These are phyloP conservation scores for Notospermus geniculatus DNA, from an alignment of 1,140 invertebrate species.

Conservation along the genomic window DNA sequence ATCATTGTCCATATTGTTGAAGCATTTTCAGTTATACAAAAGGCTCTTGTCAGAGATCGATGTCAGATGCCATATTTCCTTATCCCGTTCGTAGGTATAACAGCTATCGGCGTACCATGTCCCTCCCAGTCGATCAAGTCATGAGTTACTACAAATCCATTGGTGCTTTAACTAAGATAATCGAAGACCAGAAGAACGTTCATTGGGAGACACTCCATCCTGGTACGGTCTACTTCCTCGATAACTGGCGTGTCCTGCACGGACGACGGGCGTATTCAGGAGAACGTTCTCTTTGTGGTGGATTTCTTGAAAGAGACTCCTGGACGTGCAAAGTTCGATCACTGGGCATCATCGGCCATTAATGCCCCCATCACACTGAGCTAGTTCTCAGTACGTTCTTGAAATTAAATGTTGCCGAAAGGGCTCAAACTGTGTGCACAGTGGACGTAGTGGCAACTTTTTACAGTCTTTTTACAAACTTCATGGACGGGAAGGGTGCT, in stretches of 20 bases:
- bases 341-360: constrained; percentile 12
- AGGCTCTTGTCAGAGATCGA: too few species aligned
- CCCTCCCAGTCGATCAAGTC: constrained; percentile 58
- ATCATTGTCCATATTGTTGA: too few species aligned
- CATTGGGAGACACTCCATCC: constrained; percentile 65
- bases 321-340: constrained; percentile 30
- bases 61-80: too few species aligned
- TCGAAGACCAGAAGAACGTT: constrained; percentile 58
- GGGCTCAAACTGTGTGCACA: too few species aligned
- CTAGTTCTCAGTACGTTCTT: too few species aligned
- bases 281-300: constrained; percentile 31
- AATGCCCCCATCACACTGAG: too few species aligned
- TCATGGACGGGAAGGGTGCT: too few species aligned
- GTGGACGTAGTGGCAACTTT: too few species aligned
- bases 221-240: constrained; percentile 68
- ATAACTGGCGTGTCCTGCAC: constrained; percentile 75
- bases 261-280: constrained; percentile 67
- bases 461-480: too few species aligned
- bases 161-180: constrained; percentile 60
- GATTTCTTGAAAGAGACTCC: constrained; percentile 36
- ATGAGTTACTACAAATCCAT: constrained; percentile 64
- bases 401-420: too few species aligned
- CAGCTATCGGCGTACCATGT: constrained; percentile 67
- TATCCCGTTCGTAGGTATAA: constrained; percentile 57
- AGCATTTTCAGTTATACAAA: background rate